Evolutionary conservation across 2,888 invertebrate species (phyloP), one percentile per base, ranked within the genome.

Genomic region (Flexamia atlantica): DNA sequence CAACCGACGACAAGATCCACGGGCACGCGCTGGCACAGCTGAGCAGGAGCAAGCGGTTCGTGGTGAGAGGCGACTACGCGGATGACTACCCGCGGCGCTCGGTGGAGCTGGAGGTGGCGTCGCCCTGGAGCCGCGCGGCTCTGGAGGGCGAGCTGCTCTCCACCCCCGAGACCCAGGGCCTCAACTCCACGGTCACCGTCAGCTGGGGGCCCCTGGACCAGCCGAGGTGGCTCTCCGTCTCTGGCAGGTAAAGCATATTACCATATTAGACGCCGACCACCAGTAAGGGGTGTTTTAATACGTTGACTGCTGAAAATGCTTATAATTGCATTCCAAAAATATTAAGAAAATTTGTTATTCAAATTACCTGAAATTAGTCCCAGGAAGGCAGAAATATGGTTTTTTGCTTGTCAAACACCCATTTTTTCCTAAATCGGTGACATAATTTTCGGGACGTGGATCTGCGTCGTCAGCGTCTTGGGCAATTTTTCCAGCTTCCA

Each of bases 11-110:
- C 28, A 53, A 2, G 5, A 25, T 74, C 20, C 57, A 82, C 23
- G 32, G 28, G 12, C 81, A 64, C 32, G 80, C 68, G 0, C 25
- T 83, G 68, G 83, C 79, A 12, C 83, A 83, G 70, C 36, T 83
- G 25, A 83, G 64, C 32, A 50, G 46, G 20, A 68, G 20, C 25
- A 60, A 64, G 14, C 5, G 70, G 60, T 83, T 83, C 46, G 7
- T 83, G n/a, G 9, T 76, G 9, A 25, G 28, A 9, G 46, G 64
- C 17, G 79, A 83, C 30, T 23, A 64, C 3, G 2, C 28, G 7
- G 30, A 28, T 10, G 3, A 3, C 2, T 30, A 50, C 30, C 53
- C 50, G 1, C 50, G 28, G 10, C 53, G 32, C 53, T 20, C 30
- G 1, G 17, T 79, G 28, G 30, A 50, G 17, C 53, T 79, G 30